Conservation (phyloP, 2,797 vertebrate genomes). For the Hippoglossus hippoglossus region DNA sequence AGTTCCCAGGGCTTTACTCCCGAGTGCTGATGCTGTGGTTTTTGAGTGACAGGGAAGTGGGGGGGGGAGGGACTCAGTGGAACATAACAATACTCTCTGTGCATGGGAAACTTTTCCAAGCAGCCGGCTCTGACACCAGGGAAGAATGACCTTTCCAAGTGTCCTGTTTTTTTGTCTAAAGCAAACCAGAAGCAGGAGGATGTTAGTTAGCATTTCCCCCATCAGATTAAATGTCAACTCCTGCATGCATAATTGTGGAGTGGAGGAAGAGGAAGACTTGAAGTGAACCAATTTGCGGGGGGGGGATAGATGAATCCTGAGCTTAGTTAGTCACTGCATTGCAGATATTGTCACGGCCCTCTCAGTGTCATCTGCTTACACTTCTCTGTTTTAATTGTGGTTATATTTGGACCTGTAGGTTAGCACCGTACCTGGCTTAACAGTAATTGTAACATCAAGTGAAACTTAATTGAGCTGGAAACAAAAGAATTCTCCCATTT, state of each 20-base stretch:
- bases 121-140: conserved; percentile 68
- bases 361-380: conserved; percentile 13
- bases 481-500: conserved; percentile 31
- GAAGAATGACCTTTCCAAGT: conserved; percentile 83
- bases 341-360: conserved; percentile 53
- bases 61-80: conserved; percentile 39
- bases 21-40: conserved; percentile 30
- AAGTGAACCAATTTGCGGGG: conserved; percentile 66
- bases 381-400: conserved; percentile 23
- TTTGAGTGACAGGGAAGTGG: conserved; percentile 61
- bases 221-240: conserved; percentile 81
- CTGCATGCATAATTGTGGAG: conserved; percentile 81
- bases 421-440: conserved; percentile 17
- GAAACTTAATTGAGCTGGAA: conserved; percentile 50
- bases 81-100: conserved; percentile 67
- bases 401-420: conserved; percentile 20
- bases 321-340: conserved; percentile 58
- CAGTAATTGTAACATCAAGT: conserved; percentile 30
- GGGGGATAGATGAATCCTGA: conserved; percentile 48
- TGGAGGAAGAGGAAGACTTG: conserved; percentile 56
- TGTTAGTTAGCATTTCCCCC: conserved; percentile 79
- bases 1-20: conserved; percentile 55
- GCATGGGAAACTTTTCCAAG: conserved; percentile 71
- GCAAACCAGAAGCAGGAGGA: conserved; percentile 76
- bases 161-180: conserved; percentile 76